Evolutionary conservation across 1,140 invertebrate species (phyloP), one percentile per base, ranked within the genome.

Genomic region (Meloidogyne floridensis): DNA sequence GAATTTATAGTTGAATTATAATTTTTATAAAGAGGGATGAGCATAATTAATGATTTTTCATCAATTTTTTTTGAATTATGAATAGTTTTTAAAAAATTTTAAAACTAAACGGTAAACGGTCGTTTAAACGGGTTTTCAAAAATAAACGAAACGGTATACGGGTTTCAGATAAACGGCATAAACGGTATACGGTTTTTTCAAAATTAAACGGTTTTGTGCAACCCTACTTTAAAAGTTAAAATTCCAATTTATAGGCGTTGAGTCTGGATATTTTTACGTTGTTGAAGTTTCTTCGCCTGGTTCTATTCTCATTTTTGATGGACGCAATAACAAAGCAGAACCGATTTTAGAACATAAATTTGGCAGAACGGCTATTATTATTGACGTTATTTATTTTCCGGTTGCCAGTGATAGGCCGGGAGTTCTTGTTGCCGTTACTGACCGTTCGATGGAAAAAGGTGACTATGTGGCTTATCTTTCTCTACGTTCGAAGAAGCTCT

Each of bases 381-480:
- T 56, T 15, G 77, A 80, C 32, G 81, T 70, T 42, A 53, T 82
- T n/a, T 82, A 73, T 74, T 82, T 81, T 80, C 81, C 81, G 18
- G 47, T 81, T 72, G 71, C 53, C n/a, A 69, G 0, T 20, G 71
- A 80, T 7, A 56, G 53, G 2, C 81, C 78, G 7, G 81, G 81
- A n/a, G 73, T 82, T 72, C 53, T 81, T 54, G 81, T 82, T 13
- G 81, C 77, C 4, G 79, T 82, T 20, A 13, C 79, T 7, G 78
- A 82, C 43, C 72, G 77, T 9, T 59, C 69, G 9, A 65, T 75
- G 18, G 74, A 77, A 15, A 83, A 80, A 74, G 54, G 71, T 6
- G 73, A 82, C 43, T 82, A 82, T 71, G 32, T 82, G 53, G 81
- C 81, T 42, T 83, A 75, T 42, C 71, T 82, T 75, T 82, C 81